A percentile compares a stretch with the other conserved stretches of the same genome.
phyloP scores from a whole-genome alignment of 2,797 vertebrate species.

The Coluber constrictor region DNA sequence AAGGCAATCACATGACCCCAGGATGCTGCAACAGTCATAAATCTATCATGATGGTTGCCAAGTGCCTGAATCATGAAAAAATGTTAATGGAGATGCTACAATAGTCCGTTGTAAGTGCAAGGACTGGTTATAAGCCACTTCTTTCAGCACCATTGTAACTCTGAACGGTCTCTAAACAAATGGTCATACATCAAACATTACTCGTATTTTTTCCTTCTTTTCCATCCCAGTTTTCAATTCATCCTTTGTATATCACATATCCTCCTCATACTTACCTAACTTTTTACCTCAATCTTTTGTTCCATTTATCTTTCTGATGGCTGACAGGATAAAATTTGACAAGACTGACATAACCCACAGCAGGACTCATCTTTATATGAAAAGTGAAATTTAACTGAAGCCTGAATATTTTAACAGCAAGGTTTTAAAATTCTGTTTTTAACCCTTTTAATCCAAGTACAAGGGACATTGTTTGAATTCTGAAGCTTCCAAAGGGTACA shows the following conservation, averaged over 20 bases:
- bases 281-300: constrained; percentile 56
- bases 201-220: neutral
- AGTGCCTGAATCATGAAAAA: neutral
- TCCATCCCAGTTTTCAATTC: constrained; percentile 29
- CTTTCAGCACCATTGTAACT: neutral
- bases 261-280: constrained; percentile 36
- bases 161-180: neutral
- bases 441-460: constrained; percentile 17
- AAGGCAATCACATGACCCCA: neutral
- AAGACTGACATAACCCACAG: constrained; percentile 55
- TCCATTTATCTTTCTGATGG: constrained; percentile 60
- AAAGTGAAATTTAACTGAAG: constrained; percentile 42
- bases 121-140: neutral
- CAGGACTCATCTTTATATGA: constrained; percentile 47
- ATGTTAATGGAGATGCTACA: neutral
- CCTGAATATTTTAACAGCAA: constrained; percentile 50
- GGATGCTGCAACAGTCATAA: neutral
- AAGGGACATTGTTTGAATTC: neutral
- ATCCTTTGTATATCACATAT: constrained; percentile 38
- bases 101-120: neutral
- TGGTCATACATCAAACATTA: neutral
- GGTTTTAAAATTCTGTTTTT: constrained; percentile 42
- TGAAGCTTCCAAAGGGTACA: neutral
- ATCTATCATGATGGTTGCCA: neutral
- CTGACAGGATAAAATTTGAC: constrained; percentile 63